Percentiles rank a stretch among this genome's conserved stretches.
Evolutionary conservation across 2,888 invertebrate species (phyloP).

Genomic region (Barypeithes pellucidus): DNA sequence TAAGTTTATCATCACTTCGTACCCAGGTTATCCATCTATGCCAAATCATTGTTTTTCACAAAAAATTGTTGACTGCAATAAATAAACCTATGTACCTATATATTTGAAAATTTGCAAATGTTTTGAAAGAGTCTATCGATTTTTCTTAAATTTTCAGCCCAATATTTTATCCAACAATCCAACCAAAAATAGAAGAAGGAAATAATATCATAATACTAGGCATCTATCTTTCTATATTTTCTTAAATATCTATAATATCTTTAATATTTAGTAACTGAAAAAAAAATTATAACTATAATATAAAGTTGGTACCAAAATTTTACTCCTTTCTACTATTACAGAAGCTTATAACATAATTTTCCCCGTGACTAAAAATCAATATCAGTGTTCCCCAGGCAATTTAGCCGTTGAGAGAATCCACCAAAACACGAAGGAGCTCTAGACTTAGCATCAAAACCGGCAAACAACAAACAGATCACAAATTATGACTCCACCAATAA

Average conservation of each 20-base stretch:
- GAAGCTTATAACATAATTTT: constrained; percentile 9
- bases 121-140: too few species aligned
- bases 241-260: too few species aligned
- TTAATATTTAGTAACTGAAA: background rate
- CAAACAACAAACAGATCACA: constrained; percentile 15
- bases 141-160: too few species aligned
- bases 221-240: too few species aligned
- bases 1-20: too few species aligned
- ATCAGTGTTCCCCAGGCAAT: constrained; percentile 12
- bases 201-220: too few species aligned
- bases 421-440: background rate
- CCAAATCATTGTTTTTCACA: too few species aligned
- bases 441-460: constrained; percentile 13
- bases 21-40: too few species aligned
- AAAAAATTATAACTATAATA: background rate
- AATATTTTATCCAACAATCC: too few species aligned
- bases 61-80: too few species aligned
- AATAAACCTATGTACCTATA: too few species aligned
- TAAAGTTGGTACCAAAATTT: background rate
- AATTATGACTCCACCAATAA: constrained; percentile 3
- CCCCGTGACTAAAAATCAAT: constrained; percentile 12
- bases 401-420: background rate
- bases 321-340: background rate
- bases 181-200: constrained; percentile 1
- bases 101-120: too few species aligned